Evolutionary conservation across 2,797 vertebrate genomes (phyloP).

Genomic region (Erethizon dorsatum): DNA sequence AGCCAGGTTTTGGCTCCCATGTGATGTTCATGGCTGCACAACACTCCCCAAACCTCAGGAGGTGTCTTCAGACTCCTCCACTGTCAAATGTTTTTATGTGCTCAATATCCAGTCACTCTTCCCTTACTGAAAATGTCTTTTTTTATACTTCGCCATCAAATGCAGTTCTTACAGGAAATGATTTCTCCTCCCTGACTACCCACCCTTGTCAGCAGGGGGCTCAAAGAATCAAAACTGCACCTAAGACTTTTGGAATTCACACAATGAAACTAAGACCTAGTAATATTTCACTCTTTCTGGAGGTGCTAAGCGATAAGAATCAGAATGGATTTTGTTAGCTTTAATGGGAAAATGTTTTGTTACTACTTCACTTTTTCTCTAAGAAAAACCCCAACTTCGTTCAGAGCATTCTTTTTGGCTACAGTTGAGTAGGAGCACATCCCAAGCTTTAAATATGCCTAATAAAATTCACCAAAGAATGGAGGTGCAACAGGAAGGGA

Average conservation of each 20-base stretch:
- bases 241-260: conserved; percentile 50
- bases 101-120: conserved; percentile 44
- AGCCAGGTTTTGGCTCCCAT: not conserved
- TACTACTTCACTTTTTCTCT: conserved; percentile 25
- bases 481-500: not conserved
- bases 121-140: conserved; percentile 51
- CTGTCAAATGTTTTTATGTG: conserved; percentile 9
- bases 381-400: conserved; percentile 66
- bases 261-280: conserved; percentile 45
- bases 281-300: conserved; percentile 72
- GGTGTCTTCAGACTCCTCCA: not conserved
- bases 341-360: conserved; percentile 79
- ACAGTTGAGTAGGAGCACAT: not conserved
- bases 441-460: conserved; percentile 71
- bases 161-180: conserved; percentile 59
- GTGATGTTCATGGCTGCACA: not conserved
- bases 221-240: conserved; percentile 48
- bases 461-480: conserved; percentile 70
- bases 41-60: not conserved
- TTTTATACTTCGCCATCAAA: conserved; percentile 65
- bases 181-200: conserved; percentile 29
- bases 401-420: conserved; percentile 35
- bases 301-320: conserved; percentile 76
- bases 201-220: not conserved
- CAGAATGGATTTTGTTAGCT: conserved; percentile 67